Conservation (phyloP, 2,797 vertebrate species). For the Acanthornis magna region DNA sequence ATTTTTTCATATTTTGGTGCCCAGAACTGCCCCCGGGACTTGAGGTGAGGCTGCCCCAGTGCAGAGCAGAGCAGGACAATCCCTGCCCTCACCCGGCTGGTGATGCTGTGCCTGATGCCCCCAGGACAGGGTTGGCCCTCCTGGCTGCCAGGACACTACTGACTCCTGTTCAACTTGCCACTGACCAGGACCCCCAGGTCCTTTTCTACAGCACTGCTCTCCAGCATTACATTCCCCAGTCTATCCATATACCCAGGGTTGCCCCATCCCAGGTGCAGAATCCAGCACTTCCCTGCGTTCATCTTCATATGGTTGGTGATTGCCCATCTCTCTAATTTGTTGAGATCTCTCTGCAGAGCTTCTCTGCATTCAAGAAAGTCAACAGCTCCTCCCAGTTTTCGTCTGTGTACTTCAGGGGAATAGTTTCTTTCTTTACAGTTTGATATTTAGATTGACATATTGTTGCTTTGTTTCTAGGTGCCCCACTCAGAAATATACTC, state of each 20-base stretch:
- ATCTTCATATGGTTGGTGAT: not conserved
- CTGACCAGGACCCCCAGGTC: not conserved
- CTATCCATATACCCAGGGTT: accelerated
- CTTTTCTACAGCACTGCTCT: accelerated
- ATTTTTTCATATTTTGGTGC: too few species aligned
- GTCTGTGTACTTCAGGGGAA: not conserved
- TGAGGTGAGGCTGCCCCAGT: accelerated
- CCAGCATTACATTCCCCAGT: not conserved
- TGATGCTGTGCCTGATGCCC: accelerated
- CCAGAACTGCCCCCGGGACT: accelerated
- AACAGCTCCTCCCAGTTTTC: not conserved
- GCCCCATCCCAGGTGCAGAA: not conserved
- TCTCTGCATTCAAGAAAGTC: not conserved
- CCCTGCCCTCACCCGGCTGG: accelerated
- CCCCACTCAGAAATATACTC: not conserved
- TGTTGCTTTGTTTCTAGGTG: not conserved
- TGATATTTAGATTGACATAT: not conserved
- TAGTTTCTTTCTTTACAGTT: not conserved
- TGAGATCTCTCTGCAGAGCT: not conserved
- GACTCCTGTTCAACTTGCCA: accelerated
- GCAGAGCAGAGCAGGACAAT: accelerated
- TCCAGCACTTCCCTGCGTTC: not conserved
- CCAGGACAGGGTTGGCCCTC: accelerated
- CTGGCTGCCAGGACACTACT: not conserved
- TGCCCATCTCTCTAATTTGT: not conserved